Conservation (phyloP, 2,888 invertebrate genomes). For the Watsonalla binaria region DNA sequence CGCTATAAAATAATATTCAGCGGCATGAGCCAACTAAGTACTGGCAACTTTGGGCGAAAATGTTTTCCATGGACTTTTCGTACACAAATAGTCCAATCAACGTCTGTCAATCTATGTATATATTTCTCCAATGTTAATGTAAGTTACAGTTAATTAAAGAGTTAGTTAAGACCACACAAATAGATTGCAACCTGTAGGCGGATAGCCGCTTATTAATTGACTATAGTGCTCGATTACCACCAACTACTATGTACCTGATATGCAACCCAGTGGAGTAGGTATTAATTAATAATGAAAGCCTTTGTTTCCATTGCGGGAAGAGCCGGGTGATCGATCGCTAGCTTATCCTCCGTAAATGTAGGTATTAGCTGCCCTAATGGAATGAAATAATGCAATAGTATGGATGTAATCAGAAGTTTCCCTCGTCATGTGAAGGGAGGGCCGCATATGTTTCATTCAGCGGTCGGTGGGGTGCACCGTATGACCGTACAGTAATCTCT, state of each 20-base stretch:
- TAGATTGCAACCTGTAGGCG: too few species aligned
- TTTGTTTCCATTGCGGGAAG: constrained; percentile 1
- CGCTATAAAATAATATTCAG: constrained; percentile 8
- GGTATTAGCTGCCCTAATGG: constrained; percentile 34
- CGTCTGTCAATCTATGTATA: too few species aligned
- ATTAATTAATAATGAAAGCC: neutral
- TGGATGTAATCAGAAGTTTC: constrained; percentile 52
- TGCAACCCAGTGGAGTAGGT: neutral
- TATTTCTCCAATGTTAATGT: too few species aligned
- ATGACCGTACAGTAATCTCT: constrained; percentile 51
- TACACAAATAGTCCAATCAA: too few species aligned
- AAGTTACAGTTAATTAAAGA: too few species aligned
- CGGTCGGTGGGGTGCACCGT: constrained; percentile 7
- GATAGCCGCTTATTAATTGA: too few species aligned
- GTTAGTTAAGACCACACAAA: too few species aligned
- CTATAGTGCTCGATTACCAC: too few species aligned
- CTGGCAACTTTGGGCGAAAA: neutral
- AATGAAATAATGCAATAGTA: constrained; percentile 55
- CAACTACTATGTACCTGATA: neutral
- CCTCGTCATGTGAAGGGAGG: constrained; percentile 30
- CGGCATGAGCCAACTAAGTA: neutral
- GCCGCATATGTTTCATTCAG: constrained; percentile 34
- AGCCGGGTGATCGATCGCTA: constrained; percentile 4
- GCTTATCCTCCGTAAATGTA: neutral
- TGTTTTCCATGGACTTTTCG: constrained; percentile 4